Evolutionary conservation across 2,113 vertebrate genomes (phyloP).

Genomic region (Dicaeum eximium): DNA sequence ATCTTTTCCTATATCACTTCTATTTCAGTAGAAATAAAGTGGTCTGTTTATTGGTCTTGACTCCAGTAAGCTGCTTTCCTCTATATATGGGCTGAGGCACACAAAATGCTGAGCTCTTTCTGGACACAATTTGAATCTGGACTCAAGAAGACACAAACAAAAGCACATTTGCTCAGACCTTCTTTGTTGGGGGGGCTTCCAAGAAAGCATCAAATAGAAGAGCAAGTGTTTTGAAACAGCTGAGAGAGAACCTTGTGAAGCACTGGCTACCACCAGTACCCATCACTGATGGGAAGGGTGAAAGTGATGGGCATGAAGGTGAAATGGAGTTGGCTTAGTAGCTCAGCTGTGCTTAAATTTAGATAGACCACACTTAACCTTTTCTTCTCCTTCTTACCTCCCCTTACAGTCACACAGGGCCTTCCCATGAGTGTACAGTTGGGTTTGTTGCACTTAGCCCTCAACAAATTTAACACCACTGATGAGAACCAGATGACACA

Average conservation of each 20-base stretch:
- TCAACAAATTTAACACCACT: not conserved
- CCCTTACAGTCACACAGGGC: not conserved
- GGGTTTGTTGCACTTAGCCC: not conserved
- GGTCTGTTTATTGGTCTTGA: not conserved
- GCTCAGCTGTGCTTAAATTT: not conserved
- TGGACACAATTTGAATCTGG: not conserved
- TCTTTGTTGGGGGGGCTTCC: not conserved
- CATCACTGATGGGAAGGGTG: not conserved
- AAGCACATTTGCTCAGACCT: not conserved
- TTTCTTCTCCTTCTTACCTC: not conserved
- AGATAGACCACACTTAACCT: not conserved
- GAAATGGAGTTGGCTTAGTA: not conserved
- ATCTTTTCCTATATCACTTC: slow-evolving; percentile 24
- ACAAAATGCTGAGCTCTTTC: not conserved
- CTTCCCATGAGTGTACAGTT: not conserved
- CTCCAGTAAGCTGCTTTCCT: not conserved
- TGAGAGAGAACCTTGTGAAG: not conserved
- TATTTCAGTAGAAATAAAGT: slow-evolving; percentile 12
- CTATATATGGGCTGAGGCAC: not conserved
- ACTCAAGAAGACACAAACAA: not conserved
- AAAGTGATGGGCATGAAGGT: not conserved
- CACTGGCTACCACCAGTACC: not conserved
- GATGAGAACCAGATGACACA: not conserved
- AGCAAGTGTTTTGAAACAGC: not conserved
- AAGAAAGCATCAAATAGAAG: not conserved